phyloP scores from a whole-genome alignment of 2,888 invertebrate genomes.

The Sinopyrophorus schimmeli region DNA sequence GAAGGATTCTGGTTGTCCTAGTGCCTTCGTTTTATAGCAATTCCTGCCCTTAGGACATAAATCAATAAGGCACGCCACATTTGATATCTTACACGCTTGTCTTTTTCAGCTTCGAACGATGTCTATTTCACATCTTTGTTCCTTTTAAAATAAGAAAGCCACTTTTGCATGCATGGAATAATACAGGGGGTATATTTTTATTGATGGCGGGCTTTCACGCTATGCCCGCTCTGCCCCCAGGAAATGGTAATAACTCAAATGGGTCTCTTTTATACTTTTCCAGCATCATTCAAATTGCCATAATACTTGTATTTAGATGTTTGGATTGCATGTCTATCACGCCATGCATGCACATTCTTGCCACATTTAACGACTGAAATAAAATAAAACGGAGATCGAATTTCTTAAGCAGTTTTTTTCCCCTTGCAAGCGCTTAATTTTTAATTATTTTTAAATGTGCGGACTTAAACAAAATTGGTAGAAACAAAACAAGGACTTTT shows the following conservation, averaged over 20 bases:
- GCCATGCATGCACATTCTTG: conserved; percentile 12
- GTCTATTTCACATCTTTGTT: conserved; percentile 33
- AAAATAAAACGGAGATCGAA: too few species aligned
- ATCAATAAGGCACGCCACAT: conserved; percentile 37
- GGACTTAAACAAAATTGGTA: too few species aligned
- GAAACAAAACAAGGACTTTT: too few species aligned
- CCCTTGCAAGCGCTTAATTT: too few species aligned
- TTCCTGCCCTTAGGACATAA: conserved; percentile 32
- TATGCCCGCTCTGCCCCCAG: conserved; percentile 32
- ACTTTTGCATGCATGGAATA: conserved; percentile 34
- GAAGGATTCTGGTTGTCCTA: conserved; percentile 33
- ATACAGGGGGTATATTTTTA: conserved; percentile 35
- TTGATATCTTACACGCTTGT: conserved; percentile 34
- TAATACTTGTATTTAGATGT: conserved; percentile 25
- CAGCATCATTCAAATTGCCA: conserved; percentile 33
- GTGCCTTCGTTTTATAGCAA: conserved; percentile 30
- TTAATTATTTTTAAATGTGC: too few species aligned
- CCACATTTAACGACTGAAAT: conserved; percentile 8
- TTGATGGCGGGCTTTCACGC: conserved; percentile 38
- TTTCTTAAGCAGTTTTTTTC: too few species aligned
- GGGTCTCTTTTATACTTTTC: conserved; percentile 31
- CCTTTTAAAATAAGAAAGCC: conserved; percentile 32
- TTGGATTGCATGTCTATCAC: conserved; percentile 19
- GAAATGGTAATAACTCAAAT: conserved; percentile 36
- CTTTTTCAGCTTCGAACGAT: conserved; percentile 18